Evolutionary conservation across 1,140 invertebrate genomes (phyloP), one percentile per base, ranked within the genome.

Genomic region (Drosophila tristis): DNA sequence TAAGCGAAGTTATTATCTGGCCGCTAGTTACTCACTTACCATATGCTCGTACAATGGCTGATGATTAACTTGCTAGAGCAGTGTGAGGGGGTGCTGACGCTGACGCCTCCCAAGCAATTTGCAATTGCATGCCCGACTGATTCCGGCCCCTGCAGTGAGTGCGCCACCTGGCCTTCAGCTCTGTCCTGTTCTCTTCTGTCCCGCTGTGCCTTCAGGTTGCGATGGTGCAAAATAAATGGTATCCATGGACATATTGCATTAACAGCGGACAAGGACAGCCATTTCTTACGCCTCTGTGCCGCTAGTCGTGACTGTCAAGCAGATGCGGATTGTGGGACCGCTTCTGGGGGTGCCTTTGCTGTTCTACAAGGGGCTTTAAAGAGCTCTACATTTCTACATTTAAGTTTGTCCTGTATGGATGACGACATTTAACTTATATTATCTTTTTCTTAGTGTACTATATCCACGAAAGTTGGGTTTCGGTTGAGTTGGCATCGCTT

Each of bases 191-290:
- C 35, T 39, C 11, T 8, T 39, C 35, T 13, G 11, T 13, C 35
- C 35, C 35, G 35, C 35, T 60, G 54, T 60, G 29, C 48, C 57
- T 55, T 51, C 35, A 16, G 49, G 49, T 61, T 56, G 55, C 16
- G 23, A 55, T 55, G 59, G 59, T 42, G 49, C 4, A 11, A 55
- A 61, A 55, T 42, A 55, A 61, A 55, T 56, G 49, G 49, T 56
- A 16, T 23, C 59, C 59, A 61, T 56, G 49, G 29, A 60, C 58
- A 55, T 60, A 60, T 60, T 61, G 49, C 58, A 61, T 61, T 55
- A 43, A 2, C 49, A 49, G 9, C 49, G 23, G 9, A 35, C 58
- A 60, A 60, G 58, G 58, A 53, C 23, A 25, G 20, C 20, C 59
- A 26, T 59, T 55, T 61, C 20, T 61, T 55, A 11, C 26, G 35